A percentile compares a stretch with the other conserved stretches of the same genome.
These are phyloP conservation scores for Eupithecia tripunctaria DNA, from an alignment of 2,888 invertebrate genomes.

Conservation along the genomic window DNA sequence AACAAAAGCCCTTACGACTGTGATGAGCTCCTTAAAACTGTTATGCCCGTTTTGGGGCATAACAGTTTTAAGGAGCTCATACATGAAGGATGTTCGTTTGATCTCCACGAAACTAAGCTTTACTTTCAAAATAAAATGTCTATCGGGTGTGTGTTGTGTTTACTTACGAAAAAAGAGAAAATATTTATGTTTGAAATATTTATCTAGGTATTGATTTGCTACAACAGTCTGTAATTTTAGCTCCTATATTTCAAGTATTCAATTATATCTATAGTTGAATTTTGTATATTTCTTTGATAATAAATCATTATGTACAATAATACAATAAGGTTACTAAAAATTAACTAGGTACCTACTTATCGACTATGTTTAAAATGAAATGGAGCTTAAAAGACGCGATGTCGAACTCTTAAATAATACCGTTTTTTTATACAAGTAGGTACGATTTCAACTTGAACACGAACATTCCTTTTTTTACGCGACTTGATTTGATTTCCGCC, in stretches of 20 bases:
- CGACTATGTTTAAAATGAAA: background rate
- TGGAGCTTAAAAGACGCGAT: background rate
- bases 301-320: background rate
- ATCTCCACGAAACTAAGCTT: background rate
- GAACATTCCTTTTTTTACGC: conserved; percentile 24
- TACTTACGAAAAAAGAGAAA: too few relatives aligned
- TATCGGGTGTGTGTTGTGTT: too few relatives aligned
- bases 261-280: too few relatives aligned
- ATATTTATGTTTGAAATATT: too few relatives aligned
- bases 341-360: background rate
- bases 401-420: background rate
- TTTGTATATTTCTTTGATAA: too few relatives aligned
- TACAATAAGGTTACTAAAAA: background rate
- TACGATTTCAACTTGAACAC: conserved; percentile 8
- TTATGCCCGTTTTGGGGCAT: background rate
- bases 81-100: background rate
- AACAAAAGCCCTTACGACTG: background rate
- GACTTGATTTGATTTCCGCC: conserved; percentile 32
- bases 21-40: too few relatives aligned
- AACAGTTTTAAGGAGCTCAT: too few relatives aligned
- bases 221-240: too few relatives aligned
- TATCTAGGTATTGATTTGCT: too few relatives aligned
- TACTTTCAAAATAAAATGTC: background rate
- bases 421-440: background rate
- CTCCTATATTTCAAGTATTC: too few relatives aligned